phyloP scores from a whole-genome alignment of 2,797 vertebrate species.

The Hyperoplus lanceolatus region DNA sequence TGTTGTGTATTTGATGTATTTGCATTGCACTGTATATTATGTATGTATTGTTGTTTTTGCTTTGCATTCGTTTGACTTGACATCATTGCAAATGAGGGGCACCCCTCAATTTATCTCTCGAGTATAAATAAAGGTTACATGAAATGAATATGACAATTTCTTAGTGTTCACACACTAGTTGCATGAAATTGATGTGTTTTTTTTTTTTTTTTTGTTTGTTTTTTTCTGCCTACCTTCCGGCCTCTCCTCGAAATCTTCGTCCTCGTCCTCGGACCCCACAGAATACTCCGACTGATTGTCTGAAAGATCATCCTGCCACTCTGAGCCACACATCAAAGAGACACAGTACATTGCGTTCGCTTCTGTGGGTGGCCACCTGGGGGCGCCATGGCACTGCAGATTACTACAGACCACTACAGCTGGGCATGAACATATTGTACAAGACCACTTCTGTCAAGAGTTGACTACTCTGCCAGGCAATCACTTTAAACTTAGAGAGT shows the following conservation, averaged over 20 bases:
- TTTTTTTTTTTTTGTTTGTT: no score
- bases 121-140: neutral
- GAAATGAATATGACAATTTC: no score
- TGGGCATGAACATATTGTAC: slow-evolving; percentile 50
- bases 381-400: slow-evolving; percentile 80
- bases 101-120: neutral
- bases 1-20: no score
- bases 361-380: slow-evolving; percentile 78
- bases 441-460: slow-evolving; percentile 45
- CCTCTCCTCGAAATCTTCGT: slow-evolving; percentile 98
- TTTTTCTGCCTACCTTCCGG: slow-evolving; percentile 88
- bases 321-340: slow-evolving; percentile 88
- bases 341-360: slow-evolving; percentile 84
- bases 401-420: slow-evolving; percentile 78
- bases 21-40: no score
- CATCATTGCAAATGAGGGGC: no score
- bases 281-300: slow-evolving; percentile 99
- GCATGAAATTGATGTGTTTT: neutral
- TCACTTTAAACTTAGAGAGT: slow-evolving; percentile 65
- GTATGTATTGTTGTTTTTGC: no score
- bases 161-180: neutral
- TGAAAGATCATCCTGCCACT: slow-evolving; percentile 98
- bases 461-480: slow-evolving; percentile 45
- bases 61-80: no score
- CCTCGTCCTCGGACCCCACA: slow-evolving; percentile 98